These are phyloP conservation scores for Actenoides lindsayi DNA, from an alignment of 2,113 vertebrate species.

Conservation along the genomic window DNA sequence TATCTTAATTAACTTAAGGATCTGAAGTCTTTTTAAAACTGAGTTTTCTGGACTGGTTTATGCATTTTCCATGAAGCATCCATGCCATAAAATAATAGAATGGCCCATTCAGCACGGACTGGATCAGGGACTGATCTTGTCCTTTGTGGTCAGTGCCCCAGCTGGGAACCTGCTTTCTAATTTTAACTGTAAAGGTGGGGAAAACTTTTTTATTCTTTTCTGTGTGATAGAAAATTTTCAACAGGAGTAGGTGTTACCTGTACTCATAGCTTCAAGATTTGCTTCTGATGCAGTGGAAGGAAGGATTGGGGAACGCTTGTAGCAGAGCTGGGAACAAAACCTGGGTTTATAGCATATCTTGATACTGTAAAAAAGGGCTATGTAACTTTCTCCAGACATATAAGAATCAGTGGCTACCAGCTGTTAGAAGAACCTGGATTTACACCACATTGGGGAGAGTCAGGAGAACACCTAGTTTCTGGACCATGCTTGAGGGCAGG, in stretches of 20 bases:
- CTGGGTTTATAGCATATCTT: not conserved
- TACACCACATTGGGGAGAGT: not conserved
- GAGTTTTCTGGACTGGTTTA: not conserved
- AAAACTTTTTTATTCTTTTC: not conserved
- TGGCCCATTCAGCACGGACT: not conserved
- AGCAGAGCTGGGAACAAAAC: not conserved
- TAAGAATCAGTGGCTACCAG: not conserved
- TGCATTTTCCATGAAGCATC: not conserved
- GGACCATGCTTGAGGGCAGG: not conserved
- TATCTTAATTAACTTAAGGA: not conserved
- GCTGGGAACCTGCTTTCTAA: not conserved
- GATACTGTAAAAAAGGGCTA: not conserved
- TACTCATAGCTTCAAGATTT: not conserved
- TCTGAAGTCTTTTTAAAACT: not conserved
- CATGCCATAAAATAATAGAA: not conserved
- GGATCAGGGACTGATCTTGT: not conserved
- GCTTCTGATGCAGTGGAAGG: not conserved
- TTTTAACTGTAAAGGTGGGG: not conserved
- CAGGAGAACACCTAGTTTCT: not conserved
- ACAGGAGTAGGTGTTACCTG: not conserved
- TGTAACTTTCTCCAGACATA: not conserved
- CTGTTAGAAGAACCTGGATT: not conserved
- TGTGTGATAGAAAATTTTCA: not conserved
- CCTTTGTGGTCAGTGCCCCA: not conserved
- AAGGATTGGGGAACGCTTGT: not conserved